Base-by-base conservation (phyloP, 2,113 vertebrate genomes). In the Gymnogyps californianus region DNA sequence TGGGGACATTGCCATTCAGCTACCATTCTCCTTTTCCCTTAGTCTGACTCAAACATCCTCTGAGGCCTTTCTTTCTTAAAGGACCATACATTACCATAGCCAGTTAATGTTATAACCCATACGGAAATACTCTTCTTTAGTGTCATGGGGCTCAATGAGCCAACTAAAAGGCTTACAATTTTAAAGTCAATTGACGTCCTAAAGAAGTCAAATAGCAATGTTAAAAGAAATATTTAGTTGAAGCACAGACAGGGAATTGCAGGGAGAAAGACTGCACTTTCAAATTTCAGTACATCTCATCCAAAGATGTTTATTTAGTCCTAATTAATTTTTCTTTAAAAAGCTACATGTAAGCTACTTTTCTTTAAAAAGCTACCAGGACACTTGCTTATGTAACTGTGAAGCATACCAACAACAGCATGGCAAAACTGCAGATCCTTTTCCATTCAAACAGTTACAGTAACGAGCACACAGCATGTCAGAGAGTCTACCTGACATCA, bases 111-210 rank as follows among this genome's bases (percentile, higher is more conserved):
- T 92, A 75, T 42, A 96, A 59, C 9, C 62, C n/a, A 70, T 64
- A 89, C n/a, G 64, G 58, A 94, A 96, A 82, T 87, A 69, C 29
- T 84, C 64, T 93, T 96, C 52, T 87, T 21, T 21, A 84, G 36
- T 71, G 82, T 93, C 76, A 42, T 17, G 3, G 46, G 77, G 31
- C 57, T 80, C 15, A 15, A 66, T n/a, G 44, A 96, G 71, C 51
- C 65, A 86, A 82, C 21, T 69, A 95, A 96, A 89, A 96, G 21
- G 2, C 46, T 95, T 92, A 44, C 47, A 82, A 90, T 96, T 95
- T 97, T 94, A 96, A 97, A 98, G 96, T 52, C 90, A 95, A 93
- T 88, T 95, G 94, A 96, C 40, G n/a, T 65, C 49, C 24, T 61
- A 80, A 80, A 82, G 26, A 83, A 91, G 71, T 78, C 36, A 86